Conservation (phyloP, 1,140 invertebrate genomes). For the Papilio xuthus region DNA sequence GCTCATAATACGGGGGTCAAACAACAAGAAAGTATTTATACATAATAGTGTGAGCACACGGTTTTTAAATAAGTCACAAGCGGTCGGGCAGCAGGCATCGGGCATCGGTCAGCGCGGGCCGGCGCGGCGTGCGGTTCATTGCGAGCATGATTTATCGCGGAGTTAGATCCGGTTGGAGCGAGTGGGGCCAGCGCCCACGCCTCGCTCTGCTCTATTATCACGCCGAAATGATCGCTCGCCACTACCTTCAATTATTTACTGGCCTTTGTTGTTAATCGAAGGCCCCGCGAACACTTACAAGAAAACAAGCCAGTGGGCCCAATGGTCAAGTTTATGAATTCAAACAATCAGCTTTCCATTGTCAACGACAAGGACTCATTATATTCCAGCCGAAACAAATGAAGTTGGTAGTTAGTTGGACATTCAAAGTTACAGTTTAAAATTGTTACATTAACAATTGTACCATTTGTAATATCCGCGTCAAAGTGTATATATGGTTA, state of each 20-base stretch:
- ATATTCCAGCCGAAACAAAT: not conserved
- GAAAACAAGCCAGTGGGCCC: constrained; percentile 7
- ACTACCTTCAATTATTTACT: constrained; percentile 56
- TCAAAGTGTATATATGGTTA: not conserved
- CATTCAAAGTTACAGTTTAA: not conserved
- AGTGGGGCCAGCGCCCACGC: constrained; percentile 61
- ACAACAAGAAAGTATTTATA: not conserved
- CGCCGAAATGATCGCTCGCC: constrained; percentile 61
- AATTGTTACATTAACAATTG: not conserved
- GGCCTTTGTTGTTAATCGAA: constrained; percentile 48
- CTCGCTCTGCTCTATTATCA: constrained; percentile 67
- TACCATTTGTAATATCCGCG: not conserved
- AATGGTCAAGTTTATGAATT: constrained; percentile 35
- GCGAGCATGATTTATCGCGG: constrained; percentile 67
- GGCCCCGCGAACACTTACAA: constrained; percentile 23
- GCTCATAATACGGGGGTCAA: not conserved
- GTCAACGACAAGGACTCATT: not conserved
- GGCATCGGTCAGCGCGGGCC: constrained; percentile 8
- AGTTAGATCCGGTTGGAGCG: constrained; percentile 67
- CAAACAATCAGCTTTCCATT: constrained; percentile 4
- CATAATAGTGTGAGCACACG: not conserved
- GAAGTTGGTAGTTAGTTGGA: too few relatives aligned
- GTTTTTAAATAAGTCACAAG: constrained; percentile 26
- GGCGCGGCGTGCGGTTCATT: constrained; percentile 40
- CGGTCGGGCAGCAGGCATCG: not conserved